Percentiles rank a stretch among this genome's conserved stretches.
Evolutionary conservation across 2,888 invertebrate genomes (phyloP).

Genomic region (Agrotis segetum): DNA sequence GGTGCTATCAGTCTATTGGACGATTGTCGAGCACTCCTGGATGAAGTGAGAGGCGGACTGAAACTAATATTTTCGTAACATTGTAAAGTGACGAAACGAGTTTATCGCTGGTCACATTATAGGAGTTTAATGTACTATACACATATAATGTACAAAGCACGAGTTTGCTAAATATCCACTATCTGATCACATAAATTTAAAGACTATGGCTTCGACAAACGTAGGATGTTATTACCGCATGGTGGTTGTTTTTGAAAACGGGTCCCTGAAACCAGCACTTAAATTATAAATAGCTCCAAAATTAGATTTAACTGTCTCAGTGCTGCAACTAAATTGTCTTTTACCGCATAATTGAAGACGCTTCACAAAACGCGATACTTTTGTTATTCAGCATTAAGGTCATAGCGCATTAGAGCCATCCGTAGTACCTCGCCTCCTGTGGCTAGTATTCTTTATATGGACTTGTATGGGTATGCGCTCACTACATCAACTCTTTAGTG

Average conservation of each 20-base stretch:
- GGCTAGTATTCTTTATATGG: too few species aligned
- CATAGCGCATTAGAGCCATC: too few species aligned
- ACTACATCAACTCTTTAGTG: too few species aligned
- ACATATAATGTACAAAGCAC: neutral
- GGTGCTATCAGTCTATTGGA: constrained; percentile 28
- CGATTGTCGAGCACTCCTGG: constrained; percentile 23
- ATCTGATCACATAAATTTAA: neutral
- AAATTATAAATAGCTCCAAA: constrained; percentile 16
- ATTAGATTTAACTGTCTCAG: constrained; percentile 25
- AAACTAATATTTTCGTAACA: constrained; percentile 17
- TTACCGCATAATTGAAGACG: constrained; percentile 43
- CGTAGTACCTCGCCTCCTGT: too few species aligned
- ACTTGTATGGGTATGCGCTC: too few species aligned
- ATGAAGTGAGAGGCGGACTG: constrained; percentile 18
- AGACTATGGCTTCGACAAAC: neutral
- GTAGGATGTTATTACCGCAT: neutral
- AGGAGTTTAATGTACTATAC: neutral
- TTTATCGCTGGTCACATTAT: too few species aligned
- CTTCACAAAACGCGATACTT: constrained; percentile 37
- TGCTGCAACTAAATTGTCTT: constrained; percentile 43
- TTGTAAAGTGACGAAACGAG: neutral
- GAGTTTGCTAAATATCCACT: neutral
- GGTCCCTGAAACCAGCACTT: neutral
- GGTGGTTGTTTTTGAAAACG: neutral
- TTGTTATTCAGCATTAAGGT: constrained; percentile 8